Evolutionary conservation across 2,113 vertebrate genomes (phyloP).

Genomic region (Rhinichthys klamathensis): DNA sequence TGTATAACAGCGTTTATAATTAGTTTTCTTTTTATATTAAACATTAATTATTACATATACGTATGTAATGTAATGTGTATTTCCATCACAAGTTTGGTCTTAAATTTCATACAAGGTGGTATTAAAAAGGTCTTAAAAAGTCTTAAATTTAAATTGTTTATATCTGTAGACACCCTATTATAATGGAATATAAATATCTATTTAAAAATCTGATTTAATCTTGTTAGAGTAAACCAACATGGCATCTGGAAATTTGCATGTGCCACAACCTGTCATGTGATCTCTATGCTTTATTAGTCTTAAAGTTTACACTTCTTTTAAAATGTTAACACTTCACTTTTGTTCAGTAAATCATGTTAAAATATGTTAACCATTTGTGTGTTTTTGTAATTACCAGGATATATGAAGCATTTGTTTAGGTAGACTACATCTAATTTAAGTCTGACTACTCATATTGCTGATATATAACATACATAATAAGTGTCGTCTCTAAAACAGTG

Average conservation of each 20-base stretch:
- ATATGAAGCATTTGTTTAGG: not conserved
- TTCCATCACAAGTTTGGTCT: too few species aligned
- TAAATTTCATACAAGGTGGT: too few species aligned
- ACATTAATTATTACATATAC: not conserved
- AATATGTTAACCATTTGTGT: not conserved
- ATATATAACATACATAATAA: not conserved
- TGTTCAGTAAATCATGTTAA: not conserved
- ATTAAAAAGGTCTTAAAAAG: too few species aligned
- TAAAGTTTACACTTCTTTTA: not conserved
- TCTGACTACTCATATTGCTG: not conserved
- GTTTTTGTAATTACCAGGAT: not conserved
- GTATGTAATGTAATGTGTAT: too few species aligned
- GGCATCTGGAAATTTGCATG: not conserved
- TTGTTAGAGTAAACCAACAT: not conserved
- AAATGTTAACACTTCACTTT: not conserved
- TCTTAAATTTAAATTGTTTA: too few species aligned
- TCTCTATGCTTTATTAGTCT: not conserved
- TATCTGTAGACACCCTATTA: not conserved
- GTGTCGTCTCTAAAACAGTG: not conserved
- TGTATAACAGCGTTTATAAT: not conserved
- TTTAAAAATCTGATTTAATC: not conserved
- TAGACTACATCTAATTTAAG: not conserved
- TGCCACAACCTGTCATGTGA: not conserved
- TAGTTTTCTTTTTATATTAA: not conserved
- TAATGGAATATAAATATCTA: not conserved